Evolutionary conservation across 1,140 invertebrate species (phyloP), one percentile per base, ranked within the genome.

Genomic region (Portunus trituberculatus): DNA sequence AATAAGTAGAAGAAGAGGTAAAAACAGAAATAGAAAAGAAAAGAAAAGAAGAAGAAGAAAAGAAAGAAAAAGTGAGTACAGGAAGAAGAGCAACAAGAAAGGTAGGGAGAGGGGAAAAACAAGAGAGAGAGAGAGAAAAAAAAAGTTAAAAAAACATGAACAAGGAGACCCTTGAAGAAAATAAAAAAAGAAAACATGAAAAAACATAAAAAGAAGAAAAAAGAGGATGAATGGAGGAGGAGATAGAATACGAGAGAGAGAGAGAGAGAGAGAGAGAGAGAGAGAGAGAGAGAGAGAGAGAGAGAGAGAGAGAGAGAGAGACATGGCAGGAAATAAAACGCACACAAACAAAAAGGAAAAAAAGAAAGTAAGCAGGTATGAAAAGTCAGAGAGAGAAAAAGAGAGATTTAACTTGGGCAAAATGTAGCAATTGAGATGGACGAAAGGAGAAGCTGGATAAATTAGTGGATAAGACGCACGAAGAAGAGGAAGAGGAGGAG

Each of bases 261-360:
- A 84, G 83, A 84, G 83, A 84, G 83, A n/a, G 83, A 84, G 83
- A 84, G 83, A 84, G 83, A n/a, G 83, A 84, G 83, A 84, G 83
- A 84, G 83, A 84, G 83, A 84, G 83, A 84, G 83, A 84, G n/a
- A 84, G 83, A 84, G 83, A 84, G 83, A 84, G 83, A 84, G 83
- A 84, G 83, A 84, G 83, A 84, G 83, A 84, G 83, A 84, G 83
- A 84, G 83, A 84, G 83, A 84, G 83, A n/a, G 6, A n/a, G n/a
- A 84, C 28, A 25, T 29, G 83, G 32, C 28, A 84, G 83, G 6
- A 31, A 84, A n/a, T 10, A 31, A 84, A 31, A 84, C 28, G 32
- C 29, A 87, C 31, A 87, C 31, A 87, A 8, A 87, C 31, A 87
- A 45, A 87, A 45, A 45, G 45, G 28, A 87, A 45, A 87, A 45